Conservation (phyloP, 2,113 vertebrate species). For the Sphyrna mokarran region DNA sequence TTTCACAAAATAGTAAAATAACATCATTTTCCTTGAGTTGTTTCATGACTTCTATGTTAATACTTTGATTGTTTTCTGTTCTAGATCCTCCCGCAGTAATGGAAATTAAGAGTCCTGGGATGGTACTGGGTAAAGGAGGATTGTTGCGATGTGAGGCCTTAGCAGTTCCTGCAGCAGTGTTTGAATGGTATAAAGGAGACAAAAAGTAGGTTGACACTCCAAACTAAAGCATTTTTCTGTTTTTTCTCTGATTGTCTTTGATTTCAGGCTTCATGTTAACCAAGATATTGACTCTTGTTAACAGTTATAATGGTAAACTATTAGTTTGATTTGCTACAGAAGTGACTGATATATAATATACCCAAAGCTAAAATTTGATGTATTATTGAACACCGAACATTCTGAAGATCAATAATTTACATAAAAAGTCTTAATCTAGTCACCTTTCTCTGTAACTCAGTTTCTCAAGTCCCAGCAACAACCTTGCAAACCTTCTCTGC, state of each 20-base stretch:
- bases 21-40: background rate
- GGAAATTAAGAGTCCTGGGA: conserved; percentile 84
- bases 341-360: background rate
- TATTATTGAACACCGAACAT: background rate
- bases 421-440: too few relatives aligned
- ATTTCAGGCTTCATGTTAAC: background rate
- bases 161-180: conserved; percentile 79
- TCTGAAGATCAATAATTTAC: background rate
- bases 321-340: background rate
- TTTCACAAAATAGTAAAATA: background rate
- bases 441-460: too few relatives aligned
- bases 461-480: too few relatives aligned
- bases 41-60: background rate
- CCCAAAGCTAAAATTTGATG: background rate
- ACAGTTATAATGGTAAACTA: background rate
- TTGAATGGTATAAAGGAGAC: conserved; percentile 96
- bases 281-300: background rate
- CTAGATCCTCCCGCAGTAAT: conserved; percentile 87
- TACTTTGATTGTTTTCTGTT: background rate
- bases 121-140: conserved; percentile 76
- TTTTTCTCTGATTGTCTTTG: background rate
- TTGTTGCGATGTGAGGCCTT: conserved; percentile 89
- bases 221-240: background rate
- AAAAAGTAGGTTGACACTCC: conserved; percentile 76
- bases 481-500: too few relatives aligned